phyloP scores from a whole-genome alignment of 1,140 invertebrate species.

The Drosophila parvula region DNA sequence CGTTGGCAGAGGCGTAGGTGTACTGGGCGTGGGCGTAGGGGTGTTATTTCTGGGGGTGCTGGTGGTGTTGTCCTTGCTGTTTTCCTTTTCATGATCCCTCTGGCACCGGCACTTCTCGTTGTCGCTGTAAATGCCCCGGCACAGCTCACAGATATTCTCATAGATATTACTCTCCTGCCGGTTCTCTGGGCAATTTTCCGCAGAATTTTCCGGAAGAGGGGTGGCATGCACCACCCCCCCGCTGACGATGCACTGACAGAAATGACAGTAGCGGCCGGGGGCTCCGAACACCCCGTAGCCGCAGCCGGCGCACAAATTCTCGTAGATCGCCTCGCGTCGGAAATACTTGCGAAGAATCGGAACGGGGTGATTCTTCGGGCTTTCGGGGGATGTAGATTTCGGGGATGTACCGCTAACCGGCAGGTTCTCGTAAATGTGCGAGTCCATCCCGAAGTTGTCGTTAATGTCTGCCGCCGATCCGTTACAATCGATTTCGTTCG shows the following conservation, averaged over 20 bases:
- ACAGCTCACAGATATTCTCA: constrained; percentile 76
- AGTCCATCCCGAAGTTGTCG: constrained; percentile 34
- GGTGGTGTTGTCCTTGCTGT: neutral
- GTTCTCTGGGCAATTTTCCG: neutral
- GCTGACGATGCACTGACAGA: constrained; percentile 75
- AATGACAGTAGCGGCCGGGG: constrained; percentile 75
- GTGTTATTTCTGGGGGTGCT: constrained; percentile 1
- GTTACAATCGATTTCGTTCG: constrained; percentile 23
- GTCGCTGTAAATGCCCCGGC: constrained; percentile 69
- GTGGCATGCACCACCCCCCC: constrained; percentile 44
- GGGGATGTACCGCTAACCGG: constrained; percentile 3
- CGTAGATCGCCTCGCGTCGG: constrained; percentile 70
- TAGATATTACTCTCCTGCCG: constrained; percentile 62
- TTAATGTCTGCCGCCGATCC: constrained; percentile 34
- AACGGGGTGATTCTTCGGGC: constrained; percentile 5
- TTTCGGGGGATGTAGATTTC: neutral
- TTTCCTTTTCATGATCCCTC: neutral
- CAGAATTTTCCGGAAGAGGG: neutral
- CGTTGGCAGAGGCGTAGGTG: constrained; percentile 7
- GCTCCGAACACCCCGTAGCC: constrained; percentile 79
- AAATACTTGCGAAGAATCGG: constrained; percentile 74
- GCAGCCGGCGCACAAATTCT: constrained; percentile 80
- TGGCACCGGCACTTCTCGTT: constrained; percentile 57
- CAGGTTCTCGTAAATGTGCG: constrained; percentile 74
- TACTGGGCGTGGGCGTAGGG: constrained; percentile 16